Evolutionary conservation across 2,113 vertebrate genomes (phyloP), one percentile per base, ranked within the genome.

Genomic region (Paralichthys olivaceus): DNA sequence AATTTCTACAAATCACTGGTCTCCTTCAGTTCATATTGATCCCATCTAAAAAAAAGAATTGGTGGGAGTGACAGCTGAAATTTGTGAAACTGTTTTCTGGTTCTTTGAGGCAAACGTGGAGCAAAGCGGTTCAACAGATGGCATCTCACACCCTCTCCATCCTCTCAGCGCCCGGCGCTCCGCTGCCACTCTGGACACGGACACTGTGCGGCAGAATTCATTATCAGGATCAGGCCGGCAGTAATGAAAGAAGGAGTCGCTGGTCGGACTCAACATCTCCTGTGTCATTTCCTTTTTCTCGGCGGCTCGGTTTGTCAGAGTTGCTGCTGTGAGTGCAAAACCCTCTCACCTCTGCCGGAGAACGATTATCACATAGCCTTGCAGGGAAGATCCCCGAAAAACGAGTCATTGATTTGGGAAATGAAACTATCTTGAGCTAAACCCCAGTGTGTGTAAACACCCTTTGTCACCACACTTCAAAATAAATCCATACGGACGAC

Each of bases 401-500:
- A 79, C 68, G 66, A 87, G 79, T 70, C 90, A 85, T 43, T 87
- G 89, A 80, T 77, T 89, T 81, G 28, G 79, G 76, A 90, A 90
- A 90, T 91, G 80, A 82, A 90, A 84, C 65, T 29, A 85, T 78
- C 86, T 83, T 60, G 63, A 85, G 84, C 59, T 32, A 72, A 83
- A 84, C 54, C 78, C 9, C 25, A 45, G 54, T 57, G 71, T 75
- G 75, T 78, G 83, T 81, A 69, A 81, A 86, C 59, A 58, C 59
- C 63, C 72, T 77, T 58, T 68, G 69, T 79, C 23, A 34, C 74
- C 17, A 45, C 84, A 26, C 75, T 75, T 56, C 72, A 55, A 80
- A 72, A 92, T 75, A 83, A 89, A 91, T 89, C 84, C 84, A 61
- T 40, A 63, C 0, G 65, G 75, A 49, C 40, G 74, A 57, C 63